Evolutionary conservation across 2,888 invertebrate genomes (phyloP).

Genomic region (Himalopsyche japonica): DNA sequence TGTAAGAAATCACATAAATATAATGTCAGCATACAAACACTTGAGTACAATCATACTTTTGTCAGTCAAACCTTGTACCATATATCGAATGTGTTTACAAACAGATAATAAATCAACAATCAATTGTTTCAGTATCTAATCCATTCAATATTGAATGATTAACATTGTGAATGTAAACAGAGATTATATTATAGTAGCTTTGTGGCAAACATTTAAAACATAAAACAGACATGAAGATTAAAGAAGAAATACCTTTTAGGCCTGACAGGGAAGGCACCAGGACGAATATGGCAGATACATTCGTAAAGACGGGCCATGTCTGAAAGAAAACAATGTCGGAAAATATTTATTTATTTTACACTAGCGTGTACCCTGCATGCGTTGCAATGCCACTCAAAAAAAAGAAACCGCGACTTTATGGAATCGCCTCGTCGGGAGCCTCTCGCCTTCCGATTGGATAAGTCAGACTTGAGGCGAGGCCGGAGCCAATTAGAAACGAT

Average conservation of each 20-base stretch:
- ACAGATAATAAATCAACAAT: background rate
- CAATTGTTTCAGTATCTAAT: background rate
- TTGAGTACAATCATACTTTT: background rate
- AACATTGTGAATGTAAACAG: too few relatives aligned
- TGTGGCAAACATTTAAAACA: too few relatives aligned
- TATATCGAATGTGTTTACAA: background rate
- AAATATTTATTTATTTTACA: background rate
- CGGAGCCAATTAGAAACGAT: too few relatives aligned
- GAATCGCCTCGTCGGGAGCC: too few relatives aligned
- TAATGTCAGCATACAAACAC: background rate
- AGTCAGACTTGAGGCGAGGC: too few relatives aligned
- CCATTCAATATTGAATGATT: too few relatives aligned
- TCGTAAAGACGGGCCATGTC: slow-evolving; percentile 73
- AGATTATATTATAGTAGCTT: too few relatives aligned
- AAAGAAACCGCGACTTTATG: too few relatives aligned
- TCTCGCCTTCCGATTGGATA: too few relatives aligned
- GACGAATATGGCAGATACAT: slow-evolving; percentile 75
- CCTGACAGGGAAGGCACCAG: slow-evolving; percentile 80
- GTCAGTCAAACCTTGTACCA: background rate
- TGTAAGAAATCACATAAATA: background rate
- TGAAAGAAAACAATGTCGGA: slow-evolving; percentile 51
- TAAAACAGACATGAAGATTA: too few relatives aligned
- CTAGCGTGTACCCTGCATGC: too few relatives aligned
- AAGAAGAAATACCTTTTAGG: slow-evolving; percentile 65
- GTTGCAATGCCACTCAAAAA: too few relatives aligned